These are phyloP conservation scores for Montifringilla adamsi DNA, from an alignment of 2,113 vertebrate species.

Conservation along the genomic window DNA sequence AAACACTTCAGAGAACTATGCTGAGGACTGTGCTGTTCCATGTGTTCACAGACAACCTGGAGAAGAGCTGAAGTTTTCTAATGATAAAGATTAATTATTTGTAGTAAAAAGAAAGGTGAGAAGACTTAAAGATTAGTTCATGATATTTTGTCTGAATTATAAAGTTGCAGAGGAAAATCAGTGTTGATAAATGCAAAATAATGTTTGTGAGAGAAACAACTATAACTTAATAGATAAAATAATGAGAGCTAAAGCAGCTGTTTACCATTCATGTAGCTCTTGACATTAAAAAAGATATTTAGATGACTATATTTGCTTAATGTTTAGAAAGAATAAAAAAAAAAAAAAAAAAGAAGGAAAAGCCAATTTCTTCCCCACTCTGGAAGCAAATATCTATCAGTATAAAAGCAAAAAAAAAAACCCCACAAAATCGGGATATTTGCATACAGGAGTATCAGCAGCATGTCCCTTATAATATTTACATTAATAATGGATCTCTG, in stretches of 20 bases:
- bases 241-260: background rate
- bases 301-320: background rate
- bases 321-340: background rate
- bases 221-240: background rate
- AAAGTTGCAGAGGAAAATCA: background rate
- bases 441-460: background rate
- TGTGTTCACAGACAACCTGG: background rate
- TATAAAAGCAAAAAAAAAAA: background rate
- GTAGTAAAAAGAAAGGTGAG: background rate
- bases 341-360: background rate
- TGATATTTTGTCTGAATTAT: background rate
- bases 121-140: background rate
- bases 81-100: background rate
- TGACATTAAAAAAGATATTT: background rate
- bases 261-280: background rate
- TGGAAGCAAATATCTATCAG: background rate
- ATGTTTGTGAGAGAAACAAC: background rate
- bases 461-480: background rate
- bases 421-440: background rate
- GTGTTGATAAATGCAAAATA: background rate
- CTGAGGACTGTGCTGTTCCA: background rate
- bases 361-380: accelerated
- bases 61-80: background rate
- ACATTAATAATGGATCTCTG: background rate
- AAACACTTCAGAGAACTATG: background rate